Conservation (phyloP, 2,888 invertebrate species). For the Mythimna vitellina region DNA sequence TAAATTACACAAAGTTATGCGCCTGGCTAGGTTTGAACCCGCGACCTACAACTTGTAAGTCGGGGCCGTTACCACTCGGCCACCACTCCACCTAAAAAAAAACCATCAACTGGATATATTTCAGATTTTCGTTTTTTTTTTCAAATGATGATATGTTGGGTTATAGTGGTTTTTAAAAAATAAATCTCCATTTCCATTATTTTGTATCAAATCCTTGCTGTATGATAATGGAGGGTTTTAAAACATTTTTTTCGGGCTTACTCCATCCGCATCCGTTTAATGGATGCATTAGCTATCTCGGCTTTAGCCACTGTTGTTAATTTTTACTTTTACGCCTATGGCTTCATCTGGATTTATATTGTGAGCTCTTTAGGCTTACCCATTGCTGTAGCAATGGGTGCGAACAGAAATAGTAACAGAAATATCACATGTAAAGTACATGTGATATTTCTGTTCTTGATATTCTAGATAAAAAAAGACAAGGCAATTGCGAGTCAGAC, state of each 20-base stretch:
- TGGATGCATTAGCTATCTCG: slow-evolving; percentile 45
- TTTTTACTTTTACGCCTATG: slow-evolving; percentile 11
- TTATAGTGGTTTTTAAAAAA: not conserved
- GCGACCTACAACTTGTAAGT: too few relatives aligned
- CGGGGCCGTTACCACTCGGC: too few relatives aligned
- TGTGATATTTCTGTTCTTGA: too few relatives aligned
- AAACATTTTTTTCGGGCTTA: slow-evolving; percentile 20
- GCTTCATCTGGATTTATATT: slow-evolving; percentile 17
- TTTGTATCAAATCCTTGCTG: not conserved
- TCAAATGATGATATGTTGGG: not conserved
- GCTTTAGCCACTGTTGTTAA: slow-evolving; percentile 22
- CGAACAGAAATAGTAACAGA: not conserved
- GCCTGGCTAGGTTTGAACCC: too few relatives aligned
- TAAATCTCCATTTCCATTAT: not conserved
- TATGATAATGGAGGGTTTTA: slow-evolving; percentile 1
- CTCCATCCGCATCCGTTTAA: slow-evolving; percentile 25
- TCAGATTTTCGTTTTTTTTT: too few relatives aligned
- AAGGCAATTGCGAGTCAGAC: too few relatives aligned
- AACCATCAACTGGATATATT: too few relatives aligned
- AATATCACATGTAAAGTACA: not conserved
- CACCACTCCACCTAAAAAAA: too few relatives aligned
- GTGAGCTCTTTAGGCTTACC: not conserved
- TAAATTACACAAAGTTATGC: too few relatives aligned
- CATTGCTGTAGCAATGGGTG: not conserved
- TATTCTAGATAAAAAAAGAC: too few relatives aligned